Evolutionary conservation across 1,140 invertebrate species (phyloP).

Genomic region (Drosophila tristis): DNA sequence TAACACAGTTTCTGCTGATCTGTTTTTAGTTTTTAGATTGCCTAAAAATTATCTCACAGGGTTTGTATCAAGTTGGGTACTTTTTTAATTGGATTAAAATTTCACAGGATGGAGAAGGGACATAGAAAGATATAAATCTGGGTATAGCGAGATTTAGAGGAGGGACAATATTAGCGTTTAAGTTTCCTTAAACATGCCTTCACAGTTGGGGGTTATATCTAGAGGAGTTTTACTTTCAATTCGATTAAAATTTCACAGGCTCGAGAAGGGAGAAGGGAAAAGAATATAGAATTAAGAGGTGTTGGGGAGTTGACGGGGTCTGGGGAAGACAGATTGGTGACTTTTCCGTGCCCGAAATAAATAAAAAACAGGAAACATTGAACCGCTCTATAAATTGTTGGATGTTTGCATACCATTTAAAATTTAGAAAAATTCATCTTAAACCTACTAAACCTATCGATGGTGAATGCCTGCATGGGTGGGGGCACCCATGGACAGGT

Average conservation of each 20-base stretch:
- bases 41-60: constrained; percentile 51
- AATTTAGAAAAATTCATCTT: constrained; percentile 64
- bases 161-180: constrained; percentile 1
- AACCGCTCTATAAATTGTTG: constrained; percentile 81
- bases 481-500: constrained; percentile 25
- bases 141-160: not conserved
- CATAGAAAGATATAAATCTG: constrained; percentile 2
- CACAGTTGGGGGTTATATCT: constrained; percentile 15
- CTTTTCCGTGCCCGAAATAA: constrained; percentile 72
- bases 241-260: constrained; percentile 36
- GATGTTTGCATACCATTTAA: constrained; percentile 73
- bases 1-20: constrained; percentile 41
- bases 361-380: constrained; percentile 80
- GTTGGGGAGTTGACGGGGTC: not conserved
- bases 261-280: not conserved
- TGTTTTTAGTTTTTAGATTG: constrained; percentile 25
- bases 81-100: constrained; percentile 60
- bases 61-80: constrained; percentile 28
- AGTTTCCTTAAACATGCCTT: constrained; percentile 1
- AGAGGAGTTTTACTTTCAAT: constrained; percentile 23
- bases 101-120: constrained; percentile 16
- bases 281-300: not conserved
- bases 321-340: constrained; percentile 51
- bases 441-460: constrained; percentile 64
- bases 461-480: constrained; percentile 45